phyloP scores from a whole-genome alignment of 1,140 invertebrate genomes.

The Drosophila chauvacae region DNA sequence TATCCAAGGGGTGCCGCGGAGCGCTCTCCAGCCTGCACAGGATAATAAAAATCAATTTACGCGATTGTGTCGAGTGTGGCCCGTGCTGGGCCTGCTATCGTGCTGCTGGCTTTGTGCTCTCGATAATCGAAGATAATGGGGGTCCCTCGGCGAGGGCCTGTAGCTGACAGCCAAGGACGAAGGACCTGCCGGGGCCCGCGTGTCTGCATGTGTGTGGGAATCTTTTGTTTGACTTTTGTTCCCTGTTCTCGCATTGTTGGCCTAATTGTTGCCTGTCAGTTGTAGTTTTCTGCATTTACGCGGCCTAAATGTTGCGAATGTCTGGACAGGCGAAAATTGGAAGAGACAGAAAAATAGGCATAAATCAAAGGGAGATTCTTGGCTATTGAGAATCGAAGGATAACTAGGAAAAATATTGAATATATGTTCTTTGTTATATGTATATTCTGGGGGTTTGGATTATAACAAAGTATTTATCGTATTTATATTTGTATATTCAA shows the following conservation, averaged over 20 bases:
- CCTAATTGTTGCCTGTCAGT: conserved; percentile 54
- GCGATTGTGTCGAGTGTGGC: conserved; percentile 40
- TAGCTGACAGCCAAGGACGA: conserved; percentile 54
- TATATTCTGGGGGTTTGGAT: too few species aligned
- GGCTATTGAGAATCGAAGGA: background rate
- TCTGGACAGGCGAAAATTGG: conserved; percentile 1
- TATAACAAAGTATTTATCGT: too few species aligned
- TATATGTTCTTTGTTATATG: background rate
- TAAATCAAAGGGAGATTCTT: conserved; percentile 32
- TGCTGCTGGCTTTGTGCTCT: conserved; percentile 17
- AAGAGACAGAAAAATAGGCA: background rate
- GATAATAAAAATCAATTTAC: conserved; percentile 75
- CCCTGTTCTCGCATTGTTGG: conserved; percentile 29
- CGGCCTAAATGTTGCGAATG: conserved; percentile 34
- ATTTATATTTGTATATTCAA: too few species aligned
- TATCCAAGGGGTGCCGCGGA: background rate
- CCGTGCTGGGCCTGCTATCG: conserved; percentile 19
- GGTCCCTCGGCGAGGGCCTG: conserved; percentile 29
- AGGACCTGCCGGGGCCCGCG: background rate
- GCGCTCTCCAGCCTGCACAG: conserved; percentile 27
- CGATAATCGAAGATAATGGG: conserved; percentile 73
- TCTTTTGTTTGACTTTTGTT: conserved; percentile 39
- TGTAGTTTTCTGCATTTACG: conserved; percentile 27
- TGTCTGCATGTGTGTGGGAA: background rate
- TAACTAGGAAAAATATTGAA: background rate